Percentiles rank a stretch among this genome's conserved stretches.
These are phyloP conservation scores for Leucoptera coffeella DNA, from an alignment of 2,888 invertebrate genomes.

Conservation along the genomic window DNA sequence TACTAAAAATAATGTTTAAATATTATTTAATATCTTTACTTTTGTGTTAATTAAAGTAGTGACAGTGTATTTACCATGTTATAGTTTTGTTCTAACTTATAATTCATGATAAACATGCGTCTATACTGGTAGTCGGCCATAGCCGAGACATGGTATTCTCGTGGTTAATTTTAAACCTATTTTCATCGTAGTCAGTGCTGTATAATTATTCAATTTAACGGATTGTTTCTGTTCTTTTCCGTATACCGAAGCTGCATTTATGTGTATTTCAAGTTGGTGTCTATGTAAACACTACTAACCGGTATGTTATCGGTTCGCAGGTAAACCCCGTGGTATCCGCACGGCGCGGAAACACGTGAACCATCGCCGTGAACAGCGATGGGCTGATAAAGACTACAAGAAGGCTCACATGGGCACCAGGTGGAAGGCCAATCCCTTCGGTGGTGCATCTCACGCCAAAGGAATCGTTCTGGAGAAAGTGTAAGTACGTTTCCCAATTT, in stretches of 20 bases:
- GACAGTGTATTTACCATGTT: conserved; percentile 21
- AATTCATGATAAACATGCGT: conserved; percentile 16
- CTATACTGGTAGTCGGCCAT: conserved; percentile 35
- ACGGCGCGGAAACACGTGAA: conserved; percentile 98
- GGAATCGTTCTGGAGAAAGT: conserved; percentile 99
- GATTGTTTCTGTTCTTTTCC: no score
- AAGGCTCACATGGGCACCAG: conserved; percentile 99
- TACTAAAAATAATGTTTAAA: no score
- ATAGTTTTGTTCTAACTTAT: conserved; percentile 5
- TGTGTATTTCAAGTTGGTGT: conserved; percentile 17
- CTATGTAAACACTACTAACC: conserved; percentile 29
- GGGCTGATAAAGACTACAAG: conserved; percentile 99
- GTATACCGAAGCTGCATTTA: no score
- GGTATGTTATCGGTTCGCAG: conserved; percentile 55
- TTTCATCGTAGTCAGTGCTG: conserved; percentile 23
- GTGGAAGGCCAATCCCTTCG: conserved; percentile 99
- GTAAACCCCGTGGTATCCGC: conserved; percentile 98
- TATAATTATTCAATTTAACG: conserved; percentile 18
- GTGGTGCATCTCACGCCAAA: conserved; percentile 99
- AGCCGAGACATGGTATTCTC: conserved; percentile 54
- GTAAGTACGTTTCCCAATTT: conserved; percentile 58
- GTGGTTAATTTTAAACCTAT: conserved; percentile 43
- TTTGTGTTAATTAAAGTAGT: no score
- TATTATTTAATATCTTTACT: no score
- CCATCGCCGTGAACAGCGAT: conserved; percentile 94